Evolutionary conservation across 2,113 vertebrate species (phyloP).

Genomic region (Tylochromis polylepis): DNA sequence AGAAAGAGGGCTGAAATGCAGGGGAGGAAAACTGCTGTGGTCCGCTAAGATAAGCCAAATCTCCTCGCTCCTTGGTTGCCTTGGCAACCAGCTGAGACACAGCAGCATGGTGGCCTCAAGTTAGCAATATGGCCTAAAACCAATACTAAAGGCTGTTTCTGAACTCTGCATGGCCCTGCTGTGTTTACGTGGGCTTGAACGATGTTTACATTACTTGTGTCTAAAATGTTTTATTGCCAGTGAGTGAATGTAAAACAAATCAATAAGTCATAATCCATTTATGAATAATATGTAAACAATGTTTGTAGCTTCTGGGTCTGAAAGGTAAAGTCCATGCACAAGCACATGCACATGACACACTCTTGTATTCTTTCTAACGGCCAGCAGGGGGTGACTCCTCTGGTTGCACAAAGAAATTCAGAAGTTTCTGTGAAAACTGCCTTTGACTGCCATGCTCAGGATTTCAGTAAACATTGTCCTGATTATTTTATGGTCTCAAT

Average conservation of each 20-base stretch:
- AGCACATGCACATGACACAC: neutral
- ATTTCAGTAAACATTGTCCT: neutral
- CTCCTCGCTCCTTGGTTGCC: slow-evolving; percentile 32
- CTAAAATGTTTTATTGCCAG: neutral
- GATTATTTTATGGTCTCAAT: neutral
- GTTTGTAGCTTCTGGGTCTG: neutral
- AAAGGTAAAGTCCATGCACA: too few species aligned
- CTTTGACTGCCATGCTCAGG: neutral
- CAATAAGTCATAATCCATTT: neutral
- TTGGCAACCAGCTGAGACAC: slow-evolving; percentile 12
- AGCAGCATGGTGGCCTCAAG: neutral
- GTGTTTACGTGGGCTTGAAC: neutral
- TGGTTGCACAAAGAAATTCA: neutral
- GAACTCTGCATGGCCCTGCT: neutral
- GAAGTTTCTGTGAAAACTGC: neutral
- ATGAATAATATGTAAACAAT: neutral
- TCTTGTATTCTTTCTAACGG: neutral
- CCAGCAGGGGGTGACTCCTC: neutral
- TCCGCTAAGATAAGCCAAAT: slow-evolving; percentile 12
- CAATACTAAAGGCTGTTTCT: neutral
- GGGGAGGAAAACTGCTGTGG: slow-evolving; percentile 12
- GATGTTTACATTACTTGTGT: neutral
- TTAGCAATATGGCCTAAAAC: neutral
- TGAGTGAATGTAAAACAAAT: neutral
- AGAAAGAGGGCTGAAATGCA: slow-evolving; percentile 42